Base-by-base conservation (phyloP, 2,113 vertebrate genomes). In the Esox niger region DNA sequence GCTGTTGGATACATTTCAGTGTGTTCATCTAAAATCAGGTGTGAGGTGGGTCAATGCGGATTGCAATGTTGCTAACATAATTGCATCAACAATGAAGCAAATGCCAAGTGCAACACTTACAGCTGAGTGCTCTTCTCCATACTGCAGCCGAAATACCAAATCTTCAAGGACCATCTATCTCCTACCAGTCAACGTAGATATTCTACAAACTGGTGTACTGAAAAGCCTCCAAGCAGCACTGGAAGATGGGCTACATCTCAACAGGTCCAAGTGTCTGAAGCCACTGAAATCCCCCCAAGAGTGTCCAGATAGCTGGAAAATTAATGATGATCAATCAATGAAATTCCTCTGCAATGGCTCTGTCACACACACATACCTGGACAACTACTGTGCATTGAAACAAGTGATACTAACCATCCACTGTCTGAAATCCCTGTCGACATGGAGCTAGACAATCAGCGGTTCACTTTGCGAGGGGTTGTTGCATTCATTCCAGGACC, bases 401-500 rank as follows among this genome's bases (percentile, higher is more conserved):
- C n/a, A n/a, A n/a, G n/a, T n/a, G n/a, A n/a, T n/a, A n/a, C n/a
- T n/a, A n/a, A n/a, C n/a, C n/a, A n/a, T n/a, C n/a, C n/a, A n/a
- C n/a, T n/a, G n/a, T n/a, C n/a, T n/a, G n/a, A n/a, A n/a, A 27
- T 69, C 38, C 58, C 57, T 46, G 32, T 69, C 25, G 6, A 15
- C 57, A 49, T 47, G 17, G 33, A 49, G 13, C 35, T 52, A 21
- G 47, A 2, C 1, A 32, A 62, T 4, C 1, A 70, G 33, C 2
- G 10, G 10, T 66, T 66, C 46, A 56, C 52, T 11, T 9, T 76
- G 4, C 15, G 57, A 64, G 63, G 76, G 26, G 47, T 79, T 63
- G 71, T 78, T 6, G 57, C 63, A 43, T 75, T 71, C 33, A n/a
- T 38, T 38, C 65, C 73, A 71, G 73, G 64, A 26, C 29, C 46